Percentiles rank a stretch among this genome's conserved stretches.
Evolutionary conservation across 2,888 invertebrate genomes (phyloP).

Genomic region (Drosophila seclusa): DNA sequence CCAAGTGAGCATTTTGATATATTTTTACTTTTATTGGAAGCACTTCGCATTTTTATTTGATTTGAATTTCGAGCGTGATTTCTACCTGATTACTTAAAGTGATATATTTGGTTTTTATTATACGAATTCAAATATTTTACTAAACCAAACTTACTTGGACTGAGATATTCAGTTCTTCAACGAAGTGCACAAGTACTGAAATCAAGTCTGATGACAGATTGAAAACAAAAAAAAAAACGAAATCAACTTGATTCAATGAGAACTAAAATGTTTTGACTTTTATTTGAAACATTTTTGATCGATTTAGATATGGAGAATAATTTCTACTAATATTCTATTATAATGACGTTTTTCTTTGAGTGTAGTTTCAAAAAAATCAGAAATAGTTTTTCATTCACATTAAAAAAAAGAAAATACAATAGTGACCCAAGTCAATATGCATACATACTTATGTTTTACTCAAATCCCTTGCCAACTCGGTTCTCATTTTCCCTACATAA

Average conservation of each 20-base stretch:
- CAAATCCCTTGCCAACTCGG: neutral
- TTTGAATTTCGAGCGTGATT: neutral
- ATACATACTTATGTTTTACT: conserved; percentile 11
- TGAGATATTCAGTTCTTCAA: neutral
- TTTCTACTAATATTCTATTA: neutral
- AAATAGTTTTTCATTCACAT: conserved; percentile 40
- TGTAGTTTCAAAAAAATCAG: conserved; percentile 8
- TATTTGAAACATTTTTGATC: neutral
- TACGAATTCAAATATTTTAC: neutral
- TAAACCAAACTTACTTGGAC: neutral
- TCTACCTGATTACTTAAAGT: neutral
- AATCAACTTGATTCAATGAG: neutral
- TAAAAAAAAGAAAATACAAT: conserved; percentile 37
- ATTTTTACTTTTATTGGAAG: neutral
- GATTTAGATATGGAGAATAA: neutral
- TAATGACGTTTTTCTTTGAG: neutral
- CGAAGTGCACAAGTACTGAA: neutral
- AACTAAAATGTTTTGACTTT: neutral
- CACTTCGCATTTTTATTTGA: neutral
- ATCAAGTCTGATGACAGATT: neutral
- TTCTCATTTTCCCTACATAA: conserved; percentile 58
- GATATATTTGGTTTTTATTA: neutral
- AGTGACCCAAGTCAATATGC: conserved; percentile 39
- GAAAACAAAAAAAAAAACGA: too few relatives aligned
- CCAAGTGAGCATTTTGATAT: too few relatives aligned